These are phyloP conservation scores for Thecocarcelia acutangulata DNA, from an alignment of 2,888 invertebrate genomes.

Conservation along the genomic window DNA sequence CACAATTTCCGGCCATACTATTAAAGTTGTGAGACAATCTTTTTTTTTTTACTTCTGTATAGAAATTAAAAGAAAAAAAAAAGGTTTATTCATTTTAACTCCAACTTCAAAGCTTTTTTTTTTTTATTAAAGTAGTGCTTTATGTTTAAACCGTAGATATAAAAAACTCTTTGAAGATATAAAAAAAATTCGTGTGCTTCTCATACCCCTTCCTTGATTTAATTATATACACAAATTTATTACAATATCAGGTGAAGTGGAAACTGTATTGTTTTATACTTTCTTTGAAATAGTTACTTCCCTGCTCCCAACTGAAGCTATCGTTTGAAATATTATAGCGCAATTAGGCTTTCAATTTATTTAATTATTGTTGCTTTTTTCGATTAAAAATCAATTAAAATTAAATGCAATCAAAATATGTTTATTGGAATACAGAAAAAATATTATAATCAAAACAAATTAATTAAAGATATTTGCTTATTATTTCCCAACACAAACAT, in stretches of 20 bases:
- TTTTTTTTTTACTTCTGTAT: not conserved
- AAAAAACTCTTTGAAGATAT: not conserved
- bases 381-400: not conserved
- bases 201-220: no score
- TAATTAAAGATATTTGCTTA: no score
- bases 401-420: not conserved
- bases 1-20: constrained; percentile 42
- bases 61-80: not conserved
- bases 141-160: no score
- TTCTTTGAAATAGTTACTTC: not conserved
- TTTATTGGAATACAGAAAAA: no score
- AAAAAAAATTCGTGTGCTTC: no score
- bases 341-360: not conserved
- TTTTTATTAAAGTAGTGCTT: no score
- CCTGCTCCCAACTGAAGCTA: not conserved
- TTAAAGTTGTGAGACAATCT: constrained; percentile 13
- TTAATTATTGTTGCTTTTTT: not conserved
- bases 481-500: no score
- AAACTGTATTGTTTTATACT: not conserved
- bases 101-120: no score
- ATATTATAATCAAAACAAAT: no score
- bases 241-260: no score
- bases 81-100: no score
- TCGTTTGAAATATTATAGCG: not conserved
- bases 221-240: no score